phyloP scores from a whole-genome alignment of 2,888 invertebrate genomes.

The Dasysyrphus albostriatus region DNA sequence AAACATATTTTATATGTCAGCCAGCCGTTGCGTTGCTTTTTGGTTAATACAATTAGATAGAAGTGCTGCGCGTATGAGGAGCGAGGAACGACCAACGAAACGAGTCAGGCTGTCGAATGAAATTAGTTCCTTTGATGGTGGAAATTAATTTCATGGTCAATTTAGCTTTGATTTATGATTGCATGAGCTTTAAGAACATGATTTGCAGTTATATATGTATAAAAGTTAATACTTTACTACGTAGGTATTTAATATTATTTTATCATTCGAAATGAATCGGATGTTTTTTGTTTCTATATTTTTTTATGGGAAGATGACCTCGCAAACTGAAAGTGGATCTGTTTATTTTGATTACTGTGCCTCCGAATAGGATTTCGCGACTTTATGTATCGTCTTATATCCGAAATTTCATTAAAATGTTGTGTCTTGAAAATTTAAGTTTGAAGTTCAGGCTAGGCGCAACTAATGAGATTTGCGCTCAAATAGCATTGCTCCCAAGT shows the following conservation, averaged over 20 bases:
- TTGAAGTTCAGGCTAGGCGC: too few relatives aligned
- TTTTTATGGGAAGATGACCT: not conserved
- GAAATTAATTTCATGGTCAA: conserved; percentile 70
- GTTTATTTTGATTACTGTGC: too few relatives aligned
- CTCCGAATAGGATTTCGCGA: too few relatives aligned
- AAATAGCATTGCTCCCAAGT: too few relatives aligned
- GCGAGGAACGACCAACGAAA: not conserved
- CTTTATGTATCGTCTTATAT: too few relatives aligned
- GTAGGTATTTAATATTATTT: not conserved
- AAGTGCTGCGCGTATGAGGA: not conserved
- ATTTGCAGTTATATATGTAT: conserved; percentile 5
- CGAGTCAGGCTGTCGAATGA: conserved; percentile 37
- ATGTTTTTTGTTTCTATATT: not conserved
- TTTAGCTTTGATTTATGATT: conserved; percentile 57
- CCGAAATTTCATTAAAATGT: too few relatives aligned
- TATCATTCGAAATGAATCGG: conserved; percentile 4
- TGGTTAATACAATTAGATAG: conserved; percentile 27
- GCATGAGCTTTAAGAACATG: conserved; percentile 11
- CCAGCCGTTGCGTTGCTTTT: conserved; percentile 17
- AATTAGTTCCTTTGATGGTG: conserved; percentile 66
- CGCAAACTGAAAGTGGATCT: not conserved
- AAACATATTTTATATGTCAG: conserved; percentile 68
- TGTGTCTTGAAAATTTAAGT: too few relatives aligned
- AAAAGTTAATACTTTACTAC: not conserved
- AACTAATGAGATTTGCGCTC: too few relatives aligned